Base-by-base conservation (phyloP, 2,888 invertebrate genomes). In the Eledona agricola region DNA sequence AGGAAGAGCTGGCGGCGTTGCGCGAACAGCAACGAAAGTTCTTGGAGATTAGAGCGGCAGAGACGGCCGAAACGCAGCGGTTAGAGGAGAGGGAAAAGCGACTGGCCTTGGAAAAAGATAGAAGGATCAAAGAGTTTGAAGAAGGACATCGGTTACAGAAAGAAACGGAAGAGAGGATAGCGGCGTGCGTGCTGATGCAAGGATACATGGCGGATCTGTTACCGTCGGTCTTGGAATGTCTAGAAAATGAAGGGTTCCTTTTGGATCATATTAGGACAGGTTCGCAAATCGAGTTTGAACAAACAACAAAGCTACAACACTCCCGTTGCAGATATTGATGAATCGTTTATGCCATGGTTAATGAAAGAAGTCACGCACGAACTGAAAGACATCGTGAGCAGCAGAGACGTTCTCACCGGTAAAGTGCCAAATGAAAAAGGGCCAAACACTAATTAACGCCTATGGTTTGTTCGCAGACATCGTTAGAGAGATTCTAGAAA, bases 261-360 rank as follows among this genome's bases (percentile, higher is more conserved):
- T 72, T 82, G 63, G 85, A 86, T 64, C 79, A 81, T 62, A 79
- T 83, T 60, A 81, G 81, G 72, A 75, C 82, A 67, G 84, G 85
- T 83, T 17, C 11, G 2, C 16, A 12, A 22, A 4, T 11, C 7
- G 3, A 10, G 9, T 5, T 12, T 5, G 4, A 29, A 10, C 6
- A 6, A 11, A 25, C 43, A 25, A 28, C 4, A 20, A 34, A 12
- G 23, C 1, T 20, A n/a, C n/a, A 19, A 19, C 4, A 25, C 20
- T 43, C 10, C 6, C 2, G 75, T 75, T 72, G 63, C 78, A 85
- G 89, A 88, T 52, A 82, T 89, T 19, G 88, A 90, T 67, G 86
- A 90, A 63, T 85, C 87, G 43, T 90, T 93, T 78, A 84, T 91
- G 81, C 92, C 93, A 37, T 94, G 93, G 94, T 78, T 95, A 60